These are phyloP conservation scores for Zapornia atra DNA, from an alignment of 2,113 vertebrate species.

Conservation along the genomic window DNA sequence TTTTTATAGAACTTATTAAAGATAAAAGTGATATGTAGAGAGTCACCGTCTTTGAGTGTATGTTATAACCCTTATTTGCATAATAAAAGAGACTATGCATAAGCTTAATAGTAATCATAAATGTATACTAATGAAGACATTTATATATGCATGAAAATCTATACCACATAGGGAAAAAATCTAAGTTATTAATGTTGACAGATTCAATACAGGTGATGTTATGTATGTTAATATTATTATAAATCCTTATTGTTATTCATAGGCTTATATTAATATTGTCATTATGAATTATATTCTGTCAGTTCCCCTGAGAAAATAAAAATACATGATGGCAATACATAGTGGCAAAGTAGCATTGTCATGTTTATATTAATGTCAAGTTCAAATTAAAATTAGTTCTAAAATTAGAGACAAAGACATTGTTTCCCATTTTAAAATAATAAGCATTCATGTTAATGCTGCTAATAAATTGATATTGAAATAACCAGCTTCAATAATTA, in stretches of 20 bases:
- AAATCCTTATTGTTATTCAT: constrained; percentile 67
- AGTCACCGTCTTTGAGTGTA: neutral
- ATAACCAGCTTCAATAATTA: constrained; percentile 44
- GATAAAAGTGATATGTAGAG: constrained; percentile 50
- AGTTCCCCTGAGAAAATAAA: constrained; percentile 61
- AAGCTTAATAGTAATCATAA: constrained; percentile 57
- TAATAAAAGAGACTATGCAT: constrained; percentile 49
- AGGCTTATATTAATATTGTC: constrained; percentile 60
- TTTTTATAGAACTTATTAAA: constrained; percentile 58
- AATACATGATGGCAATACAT: constrained; percentile 54
- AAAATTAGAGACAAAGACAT: constrained; percentile 57
- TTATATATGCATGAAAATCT: constrained; percentile 55
- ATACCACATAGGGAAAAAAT: neutral
- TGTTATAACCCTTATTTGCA: constrained; percentile 30
- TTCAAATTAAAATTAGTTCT: constrained; percentile 72
- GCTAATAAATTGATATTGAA: constrained; percentile 68
- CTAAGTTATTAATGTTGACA: constrained; percentile 43
- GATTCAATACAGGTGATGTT: constrained; percentile 43
- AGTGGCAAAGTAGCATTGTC: constrained; percentile 58
- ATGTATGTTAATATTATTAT: constrained; percentile 67
- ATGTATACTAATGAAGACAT: constrained; percentile 49
- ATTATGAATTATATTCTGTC: constrained; percentile 66
- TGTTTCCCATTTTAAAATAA: constrained; percentile 56
- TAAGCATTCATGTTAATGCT: constrained; percentile 59
- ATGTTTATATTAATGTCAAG: constrained; percentile 66